Percentiles rank a stretch among this genome's conserved stretches.
Conservation (phyloP, 1,140 invertebrate species). For the Phymastichus coffea region DNA sequence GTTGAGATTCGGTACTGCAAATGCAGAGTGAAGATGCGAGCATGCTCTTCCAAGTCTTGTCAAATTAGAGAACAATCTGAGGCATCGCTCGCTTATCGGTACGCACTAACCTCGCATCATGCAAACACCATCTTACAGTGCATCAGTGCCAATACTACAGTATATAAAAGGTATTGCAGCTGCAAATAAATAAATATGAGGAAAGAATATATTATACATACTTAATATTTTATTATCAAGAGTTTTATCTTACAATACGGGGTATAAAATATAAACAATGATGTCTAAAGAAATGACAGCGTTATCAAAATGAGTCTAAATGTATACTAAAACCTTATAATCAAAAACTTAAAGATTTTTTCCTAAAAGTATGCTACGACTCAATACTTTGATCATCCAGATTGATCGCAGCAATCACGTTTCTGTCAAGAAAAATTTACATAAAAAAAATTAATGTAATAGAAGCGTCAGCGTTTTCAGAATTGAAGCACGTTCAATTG, state of each 20-base stretch:
- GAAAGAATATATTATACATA: background rate
- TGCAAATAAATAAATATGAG: background rate
- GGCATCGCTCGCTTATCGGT: no score
- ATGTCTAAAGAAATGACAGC: conserved; percentile 9
- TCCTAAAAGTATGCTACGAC: conserved; percentile 10
- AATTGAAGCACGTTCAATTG: no score
- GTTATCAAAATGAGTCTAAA: conserved; percentile 7
- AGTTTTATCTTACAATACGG: conserved; percentile 14
- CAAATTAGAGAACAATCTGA: no score
- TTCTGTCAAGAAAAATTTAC: background rate
- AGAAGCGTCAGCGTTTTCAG: no score
- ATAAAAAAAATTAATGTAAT: conserved; percentile 7
- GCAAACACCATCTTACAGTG: no score
- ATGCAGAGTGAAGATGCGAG: no score
- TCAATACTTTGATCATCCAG: conserved; percentile 18
- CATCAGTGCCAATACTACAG: no score
- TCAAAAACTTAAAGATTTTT: conserved; percentile 10
- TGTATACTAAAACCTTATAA: conserved; percentile 15
- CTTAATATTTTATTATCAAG: conserved; percentile 18
- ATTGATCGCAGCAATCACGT: background rate
- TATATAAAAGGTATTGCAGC: background rate
- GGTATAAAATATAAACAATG: conserved; percentile 18
- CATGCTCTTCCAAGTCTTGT: no score
- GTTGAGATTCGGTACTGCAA: no score
- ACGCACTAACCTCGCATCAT: no score